Evolutionary conservation across 2,888 invertebrate species (phyloP).

Genomic region (Reticulitermes lucifugus): DNA sequence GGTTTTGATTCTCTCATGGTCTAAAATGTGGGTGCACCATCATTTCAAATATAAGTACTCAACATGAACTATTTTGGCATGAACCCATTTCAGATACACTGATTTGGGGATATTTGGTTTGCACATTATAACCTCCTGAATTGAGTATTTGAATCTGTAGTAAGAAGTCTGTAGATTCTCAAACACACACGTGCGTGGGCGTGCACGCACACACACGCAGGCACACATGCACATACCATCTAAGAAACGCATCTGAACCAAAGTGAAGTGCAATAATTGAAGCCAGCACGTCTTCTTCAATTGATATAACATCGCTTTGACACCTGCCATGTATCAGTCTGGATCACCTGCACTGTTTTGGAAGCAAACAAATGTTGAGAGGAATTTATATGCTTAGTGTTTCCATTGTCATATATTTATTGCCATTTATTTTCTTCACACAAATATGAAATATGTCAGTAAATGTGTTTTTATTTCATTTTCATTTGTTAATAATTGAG

Average conservation of each 20-base stretch:
- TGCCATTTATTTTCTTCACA: conserved; percentile 41
- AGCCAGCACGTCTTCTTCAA: neutral
- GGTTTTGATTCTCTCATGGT: neutral
- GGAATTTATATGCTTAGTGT: conserved; percentile 3
- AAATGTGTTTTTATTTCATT: conserved; percentile 29
- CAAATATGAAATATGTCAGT: conserved; percentile 29
- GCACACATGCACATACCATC: neutral
- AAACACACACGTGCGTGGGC: too few relatives aligned
- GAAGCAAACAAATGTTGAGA: conserved; percentile 11
- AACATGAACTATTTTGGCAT: neutral
- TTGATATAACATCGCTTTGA: conserved; percentile 10
- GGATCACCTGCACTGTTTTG: conserved; percentile 25
- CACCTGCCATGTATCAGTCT: neutral
- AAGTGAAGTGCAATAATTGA: conserved; percentile 15
- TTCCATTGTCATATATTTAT: conserved; percentile 41
- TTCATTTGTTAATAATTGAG: conserved; percentile 41
- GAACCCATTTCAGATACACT: conserved; percentile 7
- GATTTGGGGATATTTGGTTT: neutral
- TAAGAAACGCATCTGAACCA: conserved; percentile 11
- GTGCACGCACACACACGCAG: neutral
- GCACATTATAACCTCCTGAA: neutral
- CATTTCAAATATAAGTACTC: neutral
- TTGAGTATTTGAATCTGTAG: neutral
- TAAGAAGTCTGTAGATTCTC: neutral
- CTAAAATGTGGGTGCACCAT: neutral